phyloP scores from a whole-genome alignment of 2,888 invertebrate species.

The Coenonympha arcania region DNA sequence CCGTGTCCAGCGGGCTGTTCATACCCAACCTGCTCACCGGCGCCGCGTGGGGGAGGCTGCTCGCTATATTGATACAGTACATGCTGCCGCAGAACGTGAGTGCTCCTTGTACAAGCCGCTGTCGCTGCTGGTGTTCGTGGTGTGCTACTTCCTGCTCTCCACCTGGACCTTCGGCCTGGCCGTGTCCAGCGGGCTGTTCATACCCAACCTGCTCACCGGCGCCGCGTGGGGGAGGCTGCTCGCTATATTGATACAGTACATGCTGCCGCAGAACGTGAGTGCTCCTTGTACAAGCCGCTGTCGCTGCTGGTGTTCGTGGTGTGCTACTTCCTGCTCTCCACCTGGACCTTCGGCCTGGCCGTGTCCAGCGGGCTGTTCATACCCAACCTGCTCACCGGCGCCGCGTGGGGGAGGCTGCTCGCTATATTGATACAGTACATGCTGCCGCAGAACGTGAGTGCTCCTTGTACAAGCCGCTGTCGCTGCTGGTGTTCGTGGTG shows the following conservation, averaged over 20 bases:
- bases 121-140: constrained; percentile 85
- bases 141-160: constrained; percentile 90
- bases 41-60: constrained; percentile 96
- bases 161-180: constrained; percentile 95
- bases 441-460: constrained; percentile 78
- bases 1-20: constrained; percentile 96
- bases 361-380: constrained; percentile 98
- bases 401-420: constrained; percentile 95
- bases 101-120: constrained; percentile 80
- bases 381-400: constrained; percentile 94
- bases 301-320: constrained; percentile 87
- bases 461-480: constrained; percentile 83
- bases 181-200: constrained; percentile 96
- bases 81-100: constrained; percentile 79
- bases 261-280: constrained; percentile 79
- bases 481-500: constrained; percentile 85
- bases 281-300: constrained; percentile 84
- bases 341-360: constrained; percentile 95
- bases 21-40: constrained; percentile 96
- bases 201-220: constrained; percentile 94
- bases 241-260: constrained; percentile 80
- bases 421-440: constrained; percentile 81
- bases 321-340: constrained; percentile 90
- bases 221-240: constrained; percentile 97
- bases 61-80: constrained; percentile 82